Evolutionary conservation across 1,140 invertebrate genomes (phyloP), one percentile per base, ranked within the genome.

Genomic region (Papilio glaucus): DNA sequence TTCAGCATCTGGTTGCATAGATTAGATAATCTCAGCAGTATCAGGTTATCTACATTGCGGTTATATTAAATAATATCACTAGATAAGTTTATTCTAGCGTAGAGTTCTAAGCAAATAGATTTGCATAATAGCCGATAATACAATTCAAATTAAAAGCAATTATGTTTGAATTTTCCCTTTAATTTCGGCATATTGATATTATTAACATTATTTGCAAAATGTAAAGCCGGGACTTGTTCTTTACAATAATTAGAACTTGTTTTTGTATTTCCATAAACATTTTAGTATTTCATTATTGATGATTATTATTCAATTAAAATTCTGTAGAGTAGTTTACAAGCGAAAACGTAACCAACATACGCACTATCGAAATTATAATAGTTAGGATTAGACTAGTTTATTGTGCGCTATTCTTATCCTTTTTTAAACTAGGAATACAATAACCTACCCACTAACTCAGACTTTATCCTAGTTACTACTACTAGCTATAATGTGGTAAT

Each of bases 11-110:
- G 10, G 21, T 57, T 57, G 21, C 49, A 57, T 26, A 57, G 49
- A 57, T 57, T 57, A 24, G 21, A 57, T 57, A 57, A 57, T 57
- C 49, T 57, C 49, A 57, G 49, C 12, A 10, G 24, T 57, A 24
- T 57, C 49, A 26, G 24, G 21, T 57, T 24, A 57, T 57, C 49
- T 57, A 21, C 18, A 21, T 24, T 57, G 21, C 21, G 49, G 49
- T 57, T 57, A 24, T 57, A 57, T 57, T 10, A 24, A 57, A 57
- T 24, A 57, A 57, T 57, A 21, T 57, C 12, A 57, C 21, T 57
- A 12, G 49, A 57, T 57, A 57, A 57, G 4, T 9, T 10, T 21
- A 57, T 2, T 24, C n/a, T n/a, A n/a, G 15, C 45, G 45, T 49
- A 18, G 18, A n/a, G 13, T n/a, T 42, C n/a, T 12, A 9, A n/a